A percentile compares a stretch with the other conserved stretches of the same genome.
Evolutionary conservation across 2,797 vertebrate genomes (phyloP).

Genomic region (Tragelaphus eurycerus): DNA sequence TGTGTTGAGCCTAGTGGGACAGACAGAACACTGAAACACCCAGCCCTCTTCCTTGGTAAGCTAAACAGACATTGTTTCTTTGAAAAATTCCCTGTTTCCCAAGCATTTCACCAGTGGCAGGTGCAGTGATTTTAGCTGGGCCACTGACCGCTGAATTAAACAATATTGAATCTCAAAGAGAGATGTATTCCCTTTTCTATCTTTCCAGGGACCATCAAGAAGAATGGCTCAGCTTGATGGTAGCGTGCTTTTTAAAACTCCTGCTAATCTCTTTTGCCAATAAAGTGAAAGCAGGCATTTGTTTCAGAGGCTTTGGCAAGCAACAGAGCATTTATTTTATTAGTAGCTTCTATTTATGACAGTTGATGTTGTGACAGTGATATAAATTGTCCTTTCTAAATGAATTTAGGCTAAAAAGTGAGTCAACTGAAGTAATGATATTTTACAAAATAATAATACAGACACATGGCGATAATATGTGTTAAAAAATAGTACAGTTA

Average conservation of each 20-base stretch:
- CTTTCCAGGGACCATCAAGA: neutral
- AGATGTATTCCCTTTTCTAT: neutral
- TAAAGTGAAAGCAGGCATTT: conserved; percentile 22
- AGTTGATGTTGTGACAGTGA: conserved; percentile 17
- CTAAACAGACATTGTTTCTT: neutral
- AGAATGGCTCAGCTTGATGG: neutral
- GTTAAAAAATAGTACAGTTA: neutral
- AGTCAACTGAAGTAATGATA: conserved; percentile 7
- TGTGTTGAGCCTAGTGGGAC: neutral
- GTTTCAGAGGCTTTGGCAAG: conserved; percentile 20
- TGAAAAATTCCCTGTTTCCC: neutral
- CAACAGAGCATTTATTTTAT: conserved; percentile 20
- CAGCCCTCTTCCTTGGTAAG: neutral
- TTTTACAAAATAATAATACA: neutral
- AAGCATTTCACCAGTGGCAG: neutral
- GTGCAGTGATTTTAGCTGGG: neutral
- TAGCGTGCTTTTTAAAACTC: neutral
- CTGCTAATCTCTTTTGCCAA: conserved; percentile 16
- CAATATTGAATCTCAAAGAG: neutral
- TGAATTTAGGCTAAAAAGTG: conserved; percentile 9
- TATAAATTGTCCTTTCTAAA: conserved; percentile 28
- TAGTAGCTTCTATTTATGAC: conserved; percentile 30
- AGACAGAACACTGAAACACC: neutral
- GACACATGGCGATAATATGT: neutral
- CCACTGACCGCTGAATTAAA: neutral